Percentiles rank a stretch among this genome's conserved stretches.
Conservation (phyloP, 2,113 vertebrate species). For the Empidonax alnorum region DNA sequence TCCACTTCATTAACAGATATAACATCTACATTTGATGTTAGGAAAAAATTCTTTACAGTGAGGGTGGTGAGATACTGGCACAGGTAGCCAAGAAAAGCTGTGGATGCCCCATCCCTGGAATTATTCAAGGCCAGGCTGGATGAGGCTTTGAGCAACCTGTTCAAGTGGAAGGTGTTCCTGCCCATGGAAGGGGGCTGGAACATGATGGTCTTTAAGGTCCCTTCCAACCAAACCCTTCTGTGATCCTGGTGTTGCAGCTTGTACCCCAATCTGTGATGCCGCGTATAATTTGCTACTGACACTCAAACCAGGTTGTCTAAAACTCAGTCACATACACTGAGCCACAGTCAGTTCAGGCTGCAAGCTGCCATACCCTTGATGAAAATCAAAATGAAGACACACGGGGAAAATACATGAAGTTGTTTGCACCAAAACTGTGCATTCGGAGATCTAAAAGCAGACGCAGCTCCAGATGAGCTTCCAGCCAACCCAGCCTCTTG, state of each 20-base stretch:
- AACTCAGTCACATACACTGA: fast-evolving
- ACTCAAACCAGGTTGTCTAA: neutral
- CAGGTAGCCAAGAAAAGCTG: neutral
- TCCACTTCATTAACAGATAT: neutral
- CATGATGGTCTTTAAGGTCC: neutral
- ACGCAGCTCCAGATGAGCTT: neutral
- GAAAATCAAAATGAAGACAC: neutral
- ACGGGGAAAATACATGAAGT: neutral
- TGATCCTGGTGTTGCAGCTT: neutral
- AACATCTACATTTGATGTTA: neutral
- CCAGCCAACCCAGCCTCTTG: neutral
- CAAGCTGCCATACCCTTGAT: neutral
- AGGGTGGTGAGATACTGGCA: neutral
- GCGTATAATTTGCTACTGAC: neutral
- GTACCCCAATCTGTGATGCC: neutral
- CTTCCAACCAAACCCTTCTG: neutral
- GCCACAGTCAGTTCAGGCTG: neutral
- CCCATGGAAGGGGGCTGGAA: neutral
- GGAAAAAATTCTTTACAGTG: neutral
- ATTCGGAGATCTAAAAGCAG: neutral
- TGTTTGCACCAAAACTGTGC: neutral
- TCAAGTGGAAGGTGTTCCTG: neutral
- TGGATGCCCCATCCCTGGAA: neutral
- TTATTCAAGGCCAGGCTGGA: neutral
- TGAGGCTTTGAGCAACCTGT: neutral